Conservation (phyloP, 2,797 vertebrate species). For the Scleropages formosus region DNA sequence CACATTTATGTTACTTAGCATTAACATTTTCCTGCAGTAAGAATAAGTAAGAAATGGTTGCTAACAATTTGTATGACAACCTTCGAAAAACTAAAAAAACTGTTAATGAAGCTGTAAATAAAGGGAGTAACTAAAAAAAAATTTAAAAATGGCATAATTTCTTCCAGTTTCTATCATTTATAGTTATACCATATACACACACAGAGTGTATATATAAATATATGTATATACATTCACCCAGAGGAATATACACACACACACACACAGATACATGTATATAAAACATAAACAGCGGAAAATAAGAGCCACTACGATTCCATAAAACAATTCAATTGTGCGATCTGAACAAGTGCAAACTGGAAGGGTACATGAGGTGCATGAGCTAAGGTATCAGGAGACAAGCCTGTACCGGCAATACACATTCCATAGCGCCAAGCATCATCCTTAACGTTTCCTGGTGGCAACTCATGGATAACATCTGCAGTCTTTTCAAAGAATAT, state of each 20-base stretch:
- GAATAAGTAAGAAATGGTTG: too few species aligned
- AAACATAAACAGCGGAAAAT: not conserved
- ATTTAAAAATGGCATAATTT: not conserved
- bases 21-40: too few species aligned
- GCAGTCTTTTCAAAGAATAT: not conserved
- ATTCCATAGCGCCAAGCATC: constrained; percentile 27
- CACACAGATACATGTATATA: not conserved
- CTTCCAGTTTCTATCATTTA: too few species aligned
- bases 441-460: constrained; percentile 6
- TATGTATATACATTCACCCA: too few species aligned
- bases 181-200: too few species aligned
- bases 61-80: not conserved
- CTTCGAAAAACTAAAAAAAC: not conserved
- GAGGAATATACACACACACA: too few species aligned
- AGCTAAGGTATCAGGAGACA: constrained; percentile 32
- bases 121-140: not conserved
- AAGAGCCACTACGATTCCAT: not conserved
- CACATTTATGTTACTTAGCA: too few species aligned
- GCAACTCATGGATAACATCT: not conserved
- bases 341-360: constrained; percentile 33
- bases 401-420: constrained; percentile 33
- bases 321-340: not conserved
- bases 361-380: constrained; percentile 25
- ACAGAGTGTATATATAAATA: not conserved
- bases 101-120: not conserved